Conservation (phyloP, 2,797 vertebrate genomes). For the Acrossocheilus wenchowensis region DNA sequence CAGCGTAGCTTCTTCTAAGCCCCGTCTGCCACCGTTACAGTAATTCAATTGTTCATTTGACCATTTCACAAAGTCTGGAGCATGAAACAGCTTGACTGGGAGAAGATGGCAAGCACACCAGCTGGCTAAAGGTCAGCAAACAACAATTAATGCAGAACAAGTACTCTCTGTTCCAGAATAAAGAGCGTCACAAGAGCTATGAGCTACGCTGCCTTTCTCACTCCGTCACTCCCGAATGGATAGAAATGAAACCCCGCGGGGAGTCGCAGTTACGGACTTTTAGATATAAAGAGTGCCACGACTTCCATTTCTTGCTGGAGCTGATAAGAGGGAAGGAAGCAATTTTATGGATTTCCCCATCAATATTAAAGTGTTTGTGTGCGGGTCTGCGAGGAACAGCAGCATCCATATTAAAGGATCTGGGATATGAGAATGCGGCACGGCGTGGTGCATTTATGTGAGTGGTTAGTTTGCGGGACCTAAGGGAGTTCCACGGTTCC, state of each 20-base stretch:
- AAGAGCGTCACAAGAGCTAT: constrained; percentile 17
- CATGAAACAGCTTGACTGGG: constrained; percentile 40
- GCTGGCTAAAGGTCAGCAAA: constrained; percentile 41
- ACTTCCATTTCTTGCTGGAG: constrained; percentile 41
- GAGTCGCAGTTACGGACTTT: constrained; percentile 25
- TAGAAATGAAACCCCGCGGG: constrained; percentile 28
- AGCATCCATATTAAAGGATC: constrained; percentile 44
- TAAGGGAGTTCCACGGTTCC: constrained; percentile 2
- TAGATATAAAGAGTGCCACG: constrained; percentile 37
- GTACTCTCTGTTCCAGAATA: constrained; percentile 45
- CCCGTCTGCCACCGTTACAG: neutral
- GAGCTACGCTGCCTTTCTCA: constrained; percentile 18
- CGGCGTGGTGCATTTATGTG: constrained; percentile 22
- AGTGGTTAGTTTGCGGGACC: constrained; percentile 19
- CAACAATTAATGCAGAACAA: constrained; percentile 49
- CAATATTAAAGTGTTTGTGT: constrained; percentile 51
- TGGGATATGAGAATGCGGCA: constrained; percentile 4
- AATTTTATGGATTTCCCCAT: constrained; percentile 49
- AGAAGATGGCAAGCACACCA: constrained; percentile 33
- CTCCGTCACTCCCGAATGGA: constrained; percentile 22
- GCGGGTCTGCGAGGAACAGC: neutral
- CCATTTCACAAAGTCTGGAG: constrained; percentile 8
- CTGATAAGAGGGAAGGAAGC: constrained; percentile 41
- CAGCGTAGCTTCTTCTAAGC: neutral
- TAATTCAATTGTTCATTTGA: neutral